Conservation (phyloP, 1,140 invertebrate genomes). For the Lordiphosa clarofinis region DNA sequence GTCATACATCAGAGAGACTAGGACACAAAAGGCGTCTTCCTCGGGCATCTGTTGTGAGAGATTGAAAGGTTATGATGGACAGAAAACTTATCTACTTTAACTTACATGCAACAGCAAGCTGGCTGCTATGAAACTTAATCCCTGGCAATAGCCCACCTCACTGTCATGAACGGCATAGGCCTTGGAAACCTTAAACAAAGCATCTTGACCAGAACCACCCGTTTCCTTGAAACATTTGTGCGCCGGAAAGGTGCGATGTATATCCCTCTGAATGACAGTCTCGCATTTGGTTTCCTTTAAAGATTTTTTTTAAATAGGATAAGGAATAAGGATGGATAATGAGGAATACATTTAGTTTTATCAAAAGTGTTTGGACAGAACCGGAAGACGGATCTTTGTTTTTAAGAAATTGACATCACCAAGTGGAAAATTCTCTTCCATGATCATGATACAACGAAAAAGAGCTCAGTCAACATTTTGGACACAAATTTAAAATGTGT, state of each 20-base stretch:
- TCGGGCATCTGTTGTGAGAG: constrained; percentile 95
- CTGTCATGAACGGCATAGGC: constrained; percentile 98
- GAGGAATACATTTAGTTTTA: too few species aligned
- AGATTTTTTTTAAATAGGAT: background rate
- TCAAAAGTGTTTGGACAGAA: too few species aligned
- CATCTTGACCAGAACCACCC: constrained; percentile 93
- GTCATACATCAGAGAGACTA: constrained; percentile 98
- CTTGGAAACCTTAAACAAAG: constrained; percentile 96
- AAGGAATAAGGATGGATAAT: too few species aligned
- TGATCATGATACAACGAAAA: too few species aligned
- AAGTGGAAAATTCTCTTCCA: too few species aligned
- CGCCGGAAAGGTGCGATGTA: constrained; percentile 98
- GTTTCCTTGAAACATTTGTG: constrained; percentile 98
- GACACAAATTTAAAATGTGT: too few species aligned
- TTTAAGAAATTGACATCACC: too few species aligned
- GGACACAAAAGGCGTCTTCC: constrained; percentile 98
- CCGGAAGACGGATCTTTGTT: too few species aligned
- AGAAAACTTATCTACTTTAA: background rate
- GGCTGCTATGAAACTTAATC: constrained; percentile 97
- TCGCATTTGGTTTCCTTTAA: constrained; percentile 84
- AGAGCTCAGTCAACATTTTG: too few species aligned
- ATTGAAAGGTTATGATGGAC: background rate
- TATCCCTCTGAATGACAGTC: constrained; percentile 96
- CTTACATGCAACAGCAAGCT: constrained; percentile 94
- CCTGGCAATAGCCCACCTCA: constrained; percentile 99